These are phyloP conservation scores for Hermatobates lingyangjiaoensis DNA, from an alignment of 1,140 invertebrate genomes.

Conservation along the genomic window DNA sequence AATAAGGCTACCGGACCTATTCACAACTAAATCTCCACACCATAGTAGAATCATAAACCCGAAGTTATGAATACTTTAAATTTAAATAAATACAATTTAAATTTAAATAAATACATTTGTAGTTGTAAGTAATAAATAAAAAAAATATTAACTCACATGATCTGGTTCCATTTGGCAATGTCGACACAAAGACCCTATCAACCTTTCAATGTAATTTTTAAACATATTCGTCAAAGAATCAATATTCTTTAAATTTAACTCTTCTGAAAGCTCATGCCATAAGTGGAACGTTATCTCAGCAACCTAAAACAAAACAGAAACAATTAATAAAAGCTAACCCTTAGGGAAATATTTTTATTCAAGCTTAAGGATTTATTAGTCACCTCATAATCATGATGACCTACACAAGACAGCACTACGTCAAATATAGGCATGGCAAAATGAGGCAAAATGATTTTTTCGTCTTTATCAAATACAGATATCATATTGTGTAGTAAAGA, in stretches of 20 bases:
- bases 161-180: conserved; percentile 84
- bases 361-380: conserved; percentile 12
- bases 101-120: too few relatives aligned
- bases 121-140: not conserved
- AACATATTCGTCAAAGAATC: conserved; percentile 60
- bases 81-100: too few relatives aligned
- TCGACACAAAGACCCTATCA: conserved; percentile 62
- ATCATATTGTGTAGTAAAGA: conserved; percentile 74
- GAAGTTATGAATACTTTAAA: too few relatives aligned
- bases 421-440: conserved; percentile 76
- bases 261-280: conserved; percentile 91
- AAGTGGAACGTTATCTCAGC: conserved; percentile 93
- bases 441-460: too few relatives aligned
- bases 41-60: too few relatives aligned
- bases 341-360: not conserved
- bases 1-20: too few relatives aligned
- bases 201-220: conserved; percentile 72
- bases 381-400: conserved; percentile 92
- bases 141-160: conserved; percentile 37
- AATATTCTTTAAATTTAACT: conserved; percentile 72
- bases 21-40: too few relatives aligned
- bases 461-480: conserved; percentile 26
- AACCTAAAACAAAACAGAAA: conserved; percentile 37
- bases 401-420: conserved; percentile 74
- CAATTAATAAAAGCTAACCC: not conserved